Percentiles rank a stretch among this genome's conserved stretches.
Conservation (phyloP, 1,140 invertebrate species). For the Neodiprion fabricii region DNA sequence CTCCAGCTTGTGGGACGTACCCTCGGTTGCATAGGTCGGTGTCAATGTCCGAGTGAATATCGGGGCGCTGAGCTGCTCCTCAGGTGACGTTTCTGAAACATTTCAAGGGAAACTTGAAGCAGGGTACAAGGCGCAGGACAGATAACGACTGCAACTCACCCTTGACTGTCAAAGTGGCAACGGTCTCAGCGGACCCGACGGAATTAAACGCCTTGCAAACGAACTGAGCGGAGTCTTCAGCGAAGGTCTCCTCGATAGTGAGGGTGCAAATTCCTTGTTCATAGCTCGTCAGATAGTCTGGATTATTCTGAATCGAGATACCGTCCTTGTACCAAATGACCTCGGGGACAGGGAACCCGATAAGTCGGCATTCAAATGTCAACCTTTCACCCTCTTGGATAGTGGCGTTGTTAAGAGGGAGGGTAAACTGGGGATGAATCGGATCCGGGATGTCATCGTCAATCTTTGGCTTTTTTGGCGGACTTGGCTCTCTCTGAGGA, state of each 20-base stretch:
- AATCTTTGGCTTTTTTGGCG: slow-evolving; percentile 32
- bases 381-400: slow-evolving; percentile 78
- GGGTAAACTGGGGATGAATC: slow-evolving; percentile 65
- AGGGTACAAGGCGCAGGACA: neutral
- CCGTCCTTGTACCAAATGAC: slow-evolving; percentile 78
- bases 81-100: slow-evolving; percentile 67
- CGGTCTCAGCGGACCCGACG: slow-evolving; percentile 74
- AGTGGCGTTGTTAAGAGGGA: slow-evolving; percentile 72
- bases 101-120: slow-evolving; percentile 14
- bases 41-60: slow-evolving; percentile 70
- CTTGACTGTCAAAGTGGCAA: slow-evolving; percentile 78
- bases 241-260: slow-evolving; percentile 81
- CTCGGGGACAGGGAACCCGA: slow-evolving; percentile 65
- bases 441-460: slow-evolving; percentile 30
- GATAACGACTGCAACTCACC: slow-evolving; percentile 51
- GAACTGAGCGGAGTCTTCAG: slow-evolving; percentile 83
- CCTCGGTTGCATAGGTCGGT: slow-evolving; percentile 70
- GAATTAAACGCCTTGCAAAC: slow-evolving; percentile 75
- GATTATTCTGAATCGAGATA: slow-evolving; percentile 71
- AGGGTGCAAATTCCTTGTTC: slow-evolving; percentile 67
- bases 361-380: slow-evolving; percentile 65
- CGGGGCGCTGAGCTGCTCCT: slow-evolving; percentile 71
- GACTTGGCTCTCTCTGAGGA: slow-evolving; percentile 38
- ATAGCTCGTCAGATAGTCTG: slow-evolving; percentile 70
- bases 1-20: slow-evolving; percentile 70